A percentile compares a stretch with the other conserved stretches of the same genome.
Evolutionary conservation across 2,888 invertebrate genomes (phyloP).

Genomic region (Leptogaster cylindrica): DNA sequence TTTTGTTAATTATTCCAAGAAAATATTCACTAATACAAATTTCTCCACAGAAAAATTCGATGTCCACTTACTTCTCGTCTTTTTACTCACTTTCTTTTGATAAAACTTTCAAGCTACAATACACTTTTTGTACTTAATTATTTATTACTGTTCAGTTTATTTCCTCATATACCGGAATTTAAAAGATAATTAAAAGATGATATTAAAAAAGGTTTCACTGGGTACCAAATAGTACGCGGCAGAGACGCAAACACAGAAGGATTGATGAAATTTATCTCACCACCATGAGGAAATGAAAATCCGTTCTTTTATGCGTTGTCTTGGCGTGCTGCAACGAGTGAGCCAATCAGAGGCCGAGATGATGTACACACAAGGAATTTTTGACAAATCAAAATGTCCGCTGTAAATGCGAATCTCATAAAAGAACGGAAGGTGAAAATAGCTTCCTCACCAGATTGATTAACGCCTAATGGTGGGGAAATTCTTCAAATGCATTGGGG

Average conservation of each 20-base stretch:
- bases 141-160: no score
- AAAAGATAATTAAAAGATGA: no score
- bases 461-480: slow-evolving; percentile 54
- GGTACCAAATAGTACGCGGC: slow-evolving; percentile 36
- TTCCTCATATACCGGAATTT: no score
- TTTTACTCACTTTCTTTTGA: no score
- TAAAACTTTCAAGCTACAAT: no score
- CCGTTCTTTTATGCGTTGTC: slow-evolving; percentile 40
- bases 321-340: neutral
- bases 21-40: no score
- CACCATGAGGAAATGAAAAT: slow-evolving; percentile 27
- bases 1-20: no score
- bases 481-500: neutral
- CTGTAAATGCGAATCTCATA: neutral
- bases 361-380: slow-evolving; percentile 16
- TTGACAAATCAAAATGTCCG: slow-evolving; percentile 20
- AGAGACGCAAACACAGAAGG: slow-evolving; percentile 43
- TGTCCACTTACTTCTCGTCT: no score
- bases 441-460: slow-evolving; percentile 56
- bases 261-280: slow-evolving; percentile 22
- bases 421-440: slow-evolving; percentile 39
- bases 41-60: no score
- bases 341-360: slow-evolving; percentile 14
- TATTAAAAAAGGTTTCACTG: no score
- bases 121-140: no score